Evolutionary conservation across 2,113 vertebrate species (phyloP).

Genomic region (Microtus oregoni): DNA sequence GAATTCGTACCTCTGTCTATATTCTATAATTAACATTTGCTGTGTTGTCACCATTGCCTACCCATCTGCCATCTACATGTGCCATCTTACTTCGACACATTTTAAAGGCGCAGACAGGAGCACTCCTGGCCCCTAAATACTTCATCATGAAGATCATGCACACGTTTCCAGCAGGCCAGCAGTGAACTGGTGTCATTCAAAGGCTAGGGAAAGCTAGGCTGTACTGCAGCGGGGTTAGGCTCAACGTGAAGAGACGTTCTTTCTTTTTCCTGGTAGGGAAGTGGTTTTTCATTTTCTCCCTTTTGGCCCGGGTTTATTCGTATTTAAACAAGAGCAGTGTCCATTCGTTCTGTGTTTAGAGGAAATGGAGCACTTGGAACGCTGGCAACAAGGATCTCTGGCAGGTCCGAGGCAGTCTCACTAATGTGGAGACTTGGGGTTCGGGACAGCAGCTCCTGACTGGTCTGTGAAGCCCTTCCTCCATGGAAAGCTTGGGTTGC

Average conservation of each 20-base stretch:
- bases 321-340: neutral
- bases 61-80: neutral
- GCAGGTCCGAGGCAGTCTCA: neutral
- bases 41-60: neutral
- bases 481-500: neutral
- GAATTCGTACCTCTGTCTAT: neutral
- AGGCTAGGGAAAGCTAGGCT: neutral
- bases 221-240: neutral
- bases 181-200: neutral
- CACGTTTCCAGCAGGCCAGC: accelerated
- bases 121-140: neutral
- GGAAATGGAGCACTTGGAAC: accelerated
- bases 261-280: neutral
- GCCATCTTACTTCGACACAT: neutral
- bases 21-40: neutral
- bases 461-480: no score
- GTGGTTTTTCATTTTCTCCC: no score
- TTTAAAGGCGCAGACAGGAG: neutral
- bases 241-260: neutral
- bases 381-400: neutral
- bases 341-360: neutral
- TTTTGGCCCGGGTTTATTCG: neutral
- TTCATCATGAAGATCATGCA: neutral
- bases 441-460: neutral
- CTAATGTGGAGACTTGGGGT: neutral